A percentile compares a stretch with the other conserved stretches of the same genome.
phyloP scores from a whole-genome alignment of 2,888 invertebrate species.

The Caenorhabditis afra region DNA sequence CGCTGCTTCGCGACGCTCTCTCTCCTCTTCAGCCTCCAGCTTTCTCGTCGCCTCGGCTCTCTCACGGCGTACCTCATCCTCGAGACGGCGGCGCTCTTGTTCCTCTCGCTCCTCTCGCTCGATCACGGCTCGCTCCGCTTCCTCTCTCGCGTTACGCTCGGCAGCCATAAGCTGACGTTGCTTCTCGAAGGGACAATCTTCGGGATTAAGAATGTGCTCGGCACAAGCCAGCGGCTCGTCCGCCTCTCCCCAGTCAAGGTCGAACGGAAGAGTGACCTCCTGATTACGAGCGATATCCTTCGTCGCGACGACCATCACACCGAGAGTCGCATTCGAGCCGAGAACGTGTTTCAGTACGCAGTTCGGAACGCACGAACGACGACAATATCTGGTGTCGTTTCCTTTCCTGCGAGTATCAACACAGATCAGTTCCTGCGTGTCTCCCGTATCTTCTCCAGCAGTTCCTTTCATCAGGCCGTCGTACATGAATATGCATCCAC shows the following conservation, averaged over 20 bases:
- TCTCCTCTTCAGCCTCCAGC: conserved; percentile 33
- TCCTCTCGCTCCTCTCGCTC: background rate
- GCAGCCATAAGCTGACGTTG: background rate
- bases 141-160: background rate
- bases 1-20: background rate
- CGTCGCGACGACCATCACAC: conserved; percentile 54
- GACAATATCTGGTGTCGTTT: conserved; percentile 41
- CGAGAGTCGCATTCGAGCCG: conserved; percentile 28
- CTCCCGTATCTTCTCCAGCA: conserved; percentile 38
- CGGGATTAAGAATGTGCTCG: conserved; percentile 14
- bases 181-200: conserved; percentile 24
- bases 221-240: conserved; percentile 31
- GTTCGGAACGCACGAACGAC: conserved; percentile 55
- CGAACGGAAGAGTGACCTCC: conserved; percentile 60
- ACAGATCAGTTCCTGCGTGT: conserved; percentile 31
- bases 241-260: conserved; percentile 30
- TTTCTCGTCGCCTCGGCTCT: conserved; percentile 1
- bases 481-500: conserved; percentile 32
- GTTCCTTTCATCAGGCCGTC: conserved; percentile 60
- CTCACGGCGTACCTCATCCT: conserved; percentile 28
- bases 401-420: conserved; percentile 48
- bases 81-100: conserved; percentile 24
- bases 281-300: conserved; percentile 30
- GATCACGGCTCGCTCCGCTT: background rate
- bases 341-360: conserved; percentile 60